Conservation (phyloP, 2,113 vertebrate species). For the Amphilophus citrinellus region DNA sequence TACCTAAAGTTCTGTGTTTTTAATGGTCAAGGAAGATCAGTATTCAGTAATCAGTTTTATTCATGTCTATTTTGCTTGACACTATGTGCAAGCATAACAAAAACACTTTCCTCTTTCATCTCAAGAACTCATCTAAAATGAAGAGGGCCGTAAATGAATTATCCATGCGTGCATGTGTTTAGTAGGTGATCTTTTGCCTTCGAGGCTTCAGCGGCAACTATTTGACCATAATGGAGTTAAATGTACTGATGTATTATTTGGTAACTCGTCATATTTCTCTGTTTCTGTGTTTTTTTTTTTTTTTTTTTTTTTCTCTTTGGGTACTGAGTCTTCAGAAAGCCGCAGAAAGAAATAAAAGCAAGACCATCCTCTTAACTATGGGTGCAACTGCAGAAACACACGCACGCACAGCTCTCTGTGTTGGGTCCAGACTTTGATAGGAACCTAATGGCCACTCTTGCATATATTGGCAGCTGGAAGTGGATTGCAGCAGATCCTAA, state of each 20-base stretch:
- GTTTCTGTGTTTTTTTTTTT: neutral
- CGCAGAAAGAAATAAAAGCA: neutral
- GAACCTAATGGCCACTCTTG: conserved; percentile 22
- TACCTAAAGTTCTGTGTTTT: neutral
- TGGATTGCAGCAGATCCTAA: conserved; percentile 7
- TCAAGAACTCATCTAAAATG: neutral
- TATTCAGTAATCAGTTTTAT: neutral
- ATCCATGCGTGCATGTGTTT: neutral
- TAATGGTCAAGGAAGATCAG: neutral
- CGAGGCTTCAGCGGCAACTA: neutral
- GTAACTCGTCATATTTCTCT: neutral
- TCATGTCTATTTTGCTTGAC: neutral
- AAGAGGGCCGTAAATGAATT: neutral
- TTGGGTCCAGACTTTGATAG: neutral
- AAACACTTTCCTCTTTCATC: neutral
- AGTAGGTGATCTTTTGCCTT: neutral
- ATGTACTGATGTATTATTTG: neutral
- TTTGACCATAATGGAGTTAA: neutral
- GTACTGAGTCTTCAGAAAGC: neutral
- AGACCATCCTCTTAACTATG: neutral
- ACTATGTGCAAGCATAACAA: neutral
- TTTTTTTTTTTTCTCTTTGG: no score
- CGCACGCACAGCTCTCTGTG: neutral
- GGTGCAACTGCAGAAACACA: fast-evolving
- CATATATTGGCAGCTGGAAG: conserved; percentile 35